phyloP scores from a whole-genome alignment of 30 jellyfish, hydroid and myxozoan species.

The Aurelia sp. region DNA sequence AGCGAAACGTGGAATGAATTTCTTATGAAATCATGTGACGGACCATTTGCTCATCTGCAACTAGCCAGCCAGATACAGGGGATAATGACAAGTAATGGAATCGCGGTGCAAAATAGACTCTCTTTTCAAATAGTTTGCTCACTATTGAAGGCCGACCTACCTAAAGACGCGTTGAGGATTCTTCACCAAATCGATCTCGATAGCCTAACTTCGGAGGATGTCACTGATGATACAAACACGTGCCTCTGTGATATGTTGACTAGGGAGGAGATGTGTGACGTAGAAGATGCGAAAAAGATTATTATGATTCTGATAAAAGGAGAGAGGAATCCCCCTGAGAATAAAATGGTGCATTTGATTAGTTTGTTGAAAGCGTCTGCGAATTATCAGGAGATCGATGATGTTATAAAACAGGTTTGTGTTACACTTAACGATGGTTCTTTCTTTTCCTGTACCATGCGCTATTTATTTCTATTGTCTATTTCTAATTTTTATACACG shows the following conservation, averaged over 20 bases:
- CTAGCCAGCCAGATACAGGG: slow-evolving; percentile 57
- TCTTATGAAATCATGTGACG: slow-evolving; percentile 21
- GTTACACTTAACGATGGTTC: no score
- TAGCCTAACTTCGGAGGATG: slow-evolving; percentile 26
- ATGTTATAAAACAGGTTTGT: slow-evolving; percentile 46
- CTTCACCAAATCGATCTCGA: slow-evolving; percentile 2
- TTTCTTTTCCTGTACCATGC: no score
- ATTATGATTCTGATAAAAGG: slow-evolving; percentile 27
- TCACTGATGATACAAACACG: slow-evolving; percentile 28
- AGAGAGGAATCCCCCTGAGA: slow-evolving; percentile 13
- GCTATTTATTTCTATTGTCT: no score
- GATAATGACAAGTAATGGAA: slow-evolving; percentile 13
- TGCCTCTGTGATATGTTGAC: slow-evolving; percentile 1
- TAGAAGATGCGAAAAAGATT: not conserved
- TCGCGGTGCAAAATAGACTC: slow-evolving; percentile 3
- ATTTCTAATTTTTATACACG: no score
- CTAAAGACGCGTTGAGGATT: slow-evolving; percentile 31
- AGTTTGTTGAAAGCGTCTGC: slow-evolving; percentile 11
- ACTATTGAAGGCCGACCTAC: not conserved
- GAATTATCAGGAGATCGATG: slow-evolving; percentile 29
- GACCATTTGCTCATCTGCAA: slow-evolving; percentile 54
- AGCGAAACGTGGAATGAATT: slow-evolving; percentile 42
- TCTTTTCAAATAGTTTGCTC: slow-evolving; percentile 18
- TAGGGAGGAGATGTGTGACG: not conserved
- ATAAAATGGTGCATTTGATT: slow-evolving; percentile 10